These are phyloP conservation scores for Formica aserva DNA, from an alignment of 2,888 invertebrate genomes.

Conservation along the genomic window DNA sequence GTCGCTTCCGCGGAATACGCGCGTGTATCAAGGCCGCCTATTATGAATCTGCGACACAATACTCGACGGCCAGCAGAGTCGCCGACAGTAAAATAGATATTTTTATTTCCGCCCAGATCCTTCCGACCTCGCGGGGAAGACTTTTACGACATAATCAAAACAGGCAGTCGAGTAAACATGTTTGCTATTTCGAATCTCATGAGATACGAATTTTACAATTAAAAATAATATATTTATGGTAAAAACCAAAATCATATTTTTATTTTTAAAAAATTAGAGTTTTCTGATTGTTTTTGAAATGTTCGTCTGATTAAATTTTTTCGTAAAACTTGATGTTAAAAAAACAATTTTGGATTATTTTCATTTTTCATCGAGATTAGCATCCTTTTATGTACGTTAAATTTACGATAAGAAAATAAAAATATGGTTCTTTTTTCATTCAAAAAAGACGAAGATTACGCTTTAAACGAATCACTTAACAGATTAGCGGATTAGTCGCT, in stretches of 20 bases:
- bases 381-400: background rate
- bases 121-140: background rate
- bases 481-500: conserved; percentile 18
- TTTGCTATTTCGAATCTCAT: background rate
- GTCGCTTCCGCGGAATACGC: conserved; percentile 58
- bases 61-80: conserved; percentile 50
- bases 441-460: background rate
- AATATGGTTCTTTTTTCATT: background rate
- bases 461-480: background rate
- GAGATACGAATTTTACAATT: background rate
- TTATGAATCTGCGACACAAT: conserved; percentile 66
- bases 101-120: conserved; percentile 52
- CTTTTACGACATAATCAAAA: conserved; percentile 38
- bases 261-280: too few species aligned
- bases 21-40: conserved; percentile 54
- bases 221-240: background rate
- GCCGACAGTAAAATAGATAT: conserved; percentile 56
- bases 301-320: background rate
- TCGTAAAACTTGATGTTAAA: background rate
- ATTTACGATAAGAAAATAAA: background rate
- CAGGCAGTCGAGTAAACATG: background rate
- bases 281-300: too few species aligned
- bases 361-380: background rate
- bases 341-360: background rate
- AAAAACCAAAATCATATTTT: background rate